These are phyloP conservation scores for Cinara cedri DNA, from an alignment of 2,888 invertebrate genomes.

Conservation along the genomic window DNA sequence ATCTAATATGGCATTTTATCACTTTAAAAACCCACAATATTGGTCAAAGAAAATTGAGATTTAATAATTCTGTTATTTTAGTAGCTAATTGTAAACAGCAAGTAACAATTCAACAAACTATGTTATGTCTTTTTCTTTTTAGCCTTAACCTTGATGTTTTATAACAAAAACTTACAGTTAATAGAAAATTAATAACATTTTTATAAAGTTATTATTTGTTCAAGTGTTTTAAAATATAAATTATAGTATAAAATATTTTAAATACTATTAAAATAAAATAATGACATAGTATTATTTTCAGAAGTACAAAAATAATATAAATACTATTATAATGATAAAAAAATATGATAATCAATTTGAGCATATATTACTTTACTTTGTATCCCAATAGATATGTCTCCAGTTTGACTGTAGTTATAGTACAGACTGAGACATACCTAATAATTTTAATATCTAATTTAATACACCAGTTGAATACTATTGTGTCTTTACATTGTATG, in stretches of 20 bases:
- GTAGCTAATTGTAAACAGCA: too few relatives aligned
- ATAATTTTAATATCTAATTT: conserved; percentile 42
- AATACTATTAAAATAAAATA: conserved; percentile 20
- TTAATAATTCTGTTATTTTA: too few relatives aligned
- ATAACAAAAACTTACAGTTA: too few relatives aligned
- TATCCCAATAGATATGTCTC: conserved; percentile 29
- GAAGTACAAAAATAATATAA: conserved; percentile 44
- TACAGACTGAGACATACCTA: conserved; percentile 30
- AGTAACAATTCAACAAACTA: too few relatives aligned
- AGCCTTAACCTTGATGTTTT: too few relatives aligned
- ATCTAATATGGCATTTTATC: too few relatives aligned
- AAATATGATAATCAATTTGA: conserved; percentile 42
- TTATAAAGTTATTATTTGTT: neutral
- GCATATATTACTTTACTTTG: neutral
- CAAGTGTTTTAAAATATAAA: neutral
- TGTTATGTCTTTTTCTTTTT: too few relatives aligned
- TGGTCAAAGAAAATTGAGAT: too few relatives aligned
- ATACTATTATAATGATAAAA: conserved; percentile 27
- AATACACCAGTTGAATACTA: neutral
- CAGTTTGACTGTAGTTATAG: conserved; percentile 13
- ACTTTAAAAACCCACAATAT: too few relatives aligned
- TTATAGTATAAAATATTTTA: conserved; percentile 5
- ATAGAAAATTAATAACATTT: too few relatives aligned
- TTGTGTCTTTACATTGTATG: neutral
- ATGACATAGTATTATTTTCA: conserved; percentile 12